Base-by-base conservation (phyloP, 2,888 invertebrate genomes). In the Horisme vitalbata region DNA sequence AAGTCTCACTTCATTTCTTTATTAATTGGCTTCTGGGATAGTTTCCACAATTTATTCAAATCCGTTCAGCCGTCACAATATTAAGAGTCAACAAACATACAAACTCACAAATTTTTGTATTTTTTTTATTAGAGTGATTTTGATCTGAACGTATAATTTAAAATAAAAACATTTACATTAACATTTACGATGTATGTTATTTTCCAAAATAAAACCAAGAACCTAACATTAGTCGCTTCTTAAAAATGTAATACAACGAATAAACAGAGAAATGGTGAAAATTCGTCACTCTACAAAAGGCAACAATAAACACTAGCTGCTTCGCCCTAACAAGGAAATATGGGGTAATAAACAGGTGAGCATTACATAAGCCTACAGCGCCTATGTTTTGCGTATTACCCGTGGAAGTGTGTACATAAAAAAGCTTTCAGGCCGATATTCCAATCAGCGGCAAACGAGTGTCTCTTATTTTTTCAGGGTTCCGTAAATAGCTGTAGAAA, bases 381-480 rank as follows among this genome's bases (percentile, higher is more conserved):
- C 63, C 63, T 63, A 73, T 70, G 66, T 68, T 64, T 64, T 63
- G 65, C 59, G 62, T 67, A 74, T 72, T 71, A 65, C 55, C 63
- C 59, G 55, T 68, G 66, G 69, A 72, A 72, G 69, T 71, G 70
- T 64, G 65, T 73, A 79, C 74, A 78, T 75, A 77, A 77, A 79
- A 79, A 79, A 71, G 76, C 78, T 79, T 78, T 78, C 63, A 79
- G 65, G 63, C 65, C 71, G 57, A 76, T 75, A 79, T 75, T 72
- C 75, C 75, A 76, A 79, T 77, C 75, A 76, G 63, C 52, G 65
- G 59, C 59, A 63, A 65, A 65, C 69, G 68, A 70, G 69, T 71
- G 69, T 75, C 71, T 73, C 62, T 65, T 68, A 64, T 71, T 68
- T 75, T 71, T 70, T 71, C 28, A 26, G 36, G 23, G 47, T 12